Base-by-base conservation (phyloP, 2,888 invertebrate genomes). In the Dexiosoma caninum region DNA sequence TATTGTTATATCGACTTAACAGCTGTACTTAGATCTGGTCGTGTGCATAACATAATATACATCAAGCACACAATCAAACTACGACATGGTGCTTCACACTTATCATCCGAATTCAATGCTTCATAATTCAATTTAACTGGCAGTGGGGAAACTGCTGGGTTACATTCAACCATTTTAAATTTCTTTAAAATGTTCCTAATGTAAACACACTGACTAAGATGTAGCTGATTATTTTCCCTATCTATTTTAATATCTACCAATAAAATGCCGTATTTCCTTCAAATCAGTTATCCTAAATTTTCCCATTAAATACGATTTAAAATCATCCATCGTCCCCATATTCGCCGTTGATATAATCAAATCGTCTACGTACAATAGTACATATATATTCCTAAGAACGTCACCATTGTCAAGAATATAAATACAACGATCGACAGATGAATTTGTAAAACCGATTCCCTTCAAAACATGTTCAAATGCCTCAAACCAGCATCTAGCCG, bases 201-300 rank as follows among this genome's bases (percentile, higher is more conserved):
- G 40, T 82, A 72, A 59, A 72, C 71, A 9, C 40, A 62, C 37
- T 84, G 83, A 35, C n/a, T n/a, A n/a, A n/a, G n/a, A n/a, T n/a
- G n/a, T n/a, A n/a, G n/a, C n/a, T n/a, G n/a, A n/a, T n/a, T n/a
- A n/a, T n/a, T n/a, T n/a, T n/a, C n/a, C n/a, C n/a, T n/a, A n/a
- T n/a, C n/a, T n/a, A n/a, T n/a, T n/a, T n/a, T n/a, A n/a, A n/a
- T n/a, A n/a, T n/a, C n/a, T n/a, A n/a, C n/a, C n/a, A n/a, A n/a
- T n/a, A n/a, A n/a, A n/a, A n/a, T n/a, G n/a, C n/a, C n/a, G n/a
- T n/a, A n/a, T n/a, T n/a, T n/a, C n/a, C n/a, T n/a, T n/a, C n/a
- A n/a, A n/a, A n/a, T n/a, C n/a, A n/a, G n/a, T n/a, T n/a, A n/a
- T n/a, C n/a, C n/a, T n/a, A n/a, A n/a, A n/a, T n/a, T n/a, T n/a